A percentile compares a stretch with the other conserved stretches of the same genome.
phyloP scores from a whole-genome alignment of 2,113 vertebrate genomes.

The Rhynchopsitta pachyrhyncha region DNA sequence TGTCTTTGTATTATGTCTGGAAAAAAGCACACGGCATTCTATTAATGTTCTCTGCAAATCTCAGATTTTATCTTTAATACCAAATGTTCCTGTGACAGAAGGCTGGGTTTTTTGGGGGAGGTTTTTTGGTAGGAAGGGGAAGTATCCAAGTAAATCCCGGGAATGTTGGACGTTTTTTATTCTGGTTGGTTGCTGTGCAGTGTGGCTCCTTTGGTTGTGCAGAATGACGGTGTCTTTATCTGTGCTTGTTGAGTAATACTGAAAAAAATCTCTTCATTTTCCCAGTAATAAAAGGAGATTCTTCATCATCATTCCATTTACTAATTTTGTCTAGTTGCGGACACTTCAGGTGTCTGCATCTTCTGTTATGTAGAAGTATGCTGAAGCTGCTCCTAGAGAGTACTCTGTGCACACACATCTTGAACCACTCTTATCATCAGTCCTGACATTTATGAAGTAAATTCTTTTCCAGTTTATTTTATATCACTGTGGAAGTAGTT shows the following conservation, averaged over 20 bases:
- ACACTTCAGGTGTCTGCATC: background rate
- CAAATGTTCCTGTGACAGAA: background rate
- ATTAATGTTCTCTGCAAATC: background rate
- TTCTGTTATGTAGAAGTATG: background rate
- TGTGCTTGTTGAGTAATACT: background rate
- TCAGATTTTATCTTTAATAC: background rate
- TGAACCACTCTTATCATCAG: background rate
- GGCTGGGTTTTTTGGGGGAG: background rate
- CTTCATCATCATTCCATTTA: background rate
- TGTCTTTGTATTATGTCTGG: background rate
- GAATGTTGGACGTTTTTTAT: background rate
- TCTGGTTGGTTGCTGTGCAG: accelerated
- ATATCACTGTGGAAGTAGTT: background rate
- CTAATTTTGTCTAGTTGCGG: background rate
- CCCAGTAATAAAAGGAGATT: background rate
- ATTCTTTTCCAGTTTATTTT: background rate
- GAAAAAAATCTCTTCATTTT: background rate
- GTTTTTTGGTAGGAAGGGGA: background rate
- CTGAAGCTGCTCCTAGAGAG: background rate
- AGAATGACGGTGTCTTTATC: background rate
- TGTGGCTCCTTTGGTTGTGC: background rate
- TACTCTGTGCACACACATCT: background rate
- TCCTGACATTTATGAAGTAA: background rate
- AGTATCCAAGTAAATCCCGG: background rate
- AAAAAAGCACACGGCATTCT: background rate